A percentile compares a stretch with the other conserved stretches of the same genome.
Conservation (phyloP, 2,797 vertebrate genomes). For the Pyrocephalus nanus region DNA sequence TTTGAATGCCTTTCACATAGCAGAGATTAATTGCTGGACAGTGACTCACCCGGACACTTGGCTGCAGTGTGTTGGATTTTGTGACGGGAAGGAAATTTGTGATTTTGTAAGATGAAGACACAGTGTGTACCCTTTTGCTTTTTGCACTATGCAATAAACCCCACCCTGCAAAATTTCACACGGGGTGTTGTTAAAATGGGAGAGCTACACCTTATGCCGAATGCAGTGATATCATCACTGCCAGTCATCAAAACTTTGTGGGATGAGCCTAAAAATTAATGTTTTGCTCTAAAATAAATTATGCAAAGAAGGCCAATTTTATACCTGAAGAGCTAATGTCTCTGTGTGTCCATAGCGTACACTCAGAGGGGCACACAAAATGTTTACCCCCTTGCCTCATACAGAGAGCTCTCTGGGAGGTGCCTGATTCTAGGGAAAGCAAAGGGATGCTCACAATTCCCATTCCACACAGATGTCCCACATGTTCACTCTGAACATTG, state of each 20-base stretch:
- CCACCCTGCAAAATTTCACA: not conserved
- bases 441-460: not conserved
- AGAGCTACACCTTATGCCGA: not conserved
- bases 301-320: not conserved
- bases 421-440: not conserved
- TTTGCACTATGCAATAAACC: not conserved
- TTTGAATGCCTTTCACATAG: not conserved
- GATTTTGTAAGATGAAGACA: not conserved
- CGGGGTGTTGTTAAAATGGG: not conserved
- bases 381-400: not conserved
- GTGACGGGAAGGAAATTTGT: not conserved
- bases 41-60: not conserved
- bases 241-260: not conserved
- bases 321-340: not conserved
- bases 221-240: not conserved
- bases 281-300: not conserved
- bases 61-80: not conserved
- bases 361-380: not conserved
- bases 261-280: not conserved
- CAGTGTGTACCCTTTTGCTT: not conserved
- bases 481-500: not conserved
- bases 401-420: not conserved
- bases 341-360: fast-evolving
- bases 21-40: slow-evolving; percentile 18
- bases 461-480: not conserved